Percentiles rank a stretch among this genome's conserved stretches.
Conservation (phyloP, 2,888 invertebrate species). For the Harpagoxenus sublaevis region DNA sequence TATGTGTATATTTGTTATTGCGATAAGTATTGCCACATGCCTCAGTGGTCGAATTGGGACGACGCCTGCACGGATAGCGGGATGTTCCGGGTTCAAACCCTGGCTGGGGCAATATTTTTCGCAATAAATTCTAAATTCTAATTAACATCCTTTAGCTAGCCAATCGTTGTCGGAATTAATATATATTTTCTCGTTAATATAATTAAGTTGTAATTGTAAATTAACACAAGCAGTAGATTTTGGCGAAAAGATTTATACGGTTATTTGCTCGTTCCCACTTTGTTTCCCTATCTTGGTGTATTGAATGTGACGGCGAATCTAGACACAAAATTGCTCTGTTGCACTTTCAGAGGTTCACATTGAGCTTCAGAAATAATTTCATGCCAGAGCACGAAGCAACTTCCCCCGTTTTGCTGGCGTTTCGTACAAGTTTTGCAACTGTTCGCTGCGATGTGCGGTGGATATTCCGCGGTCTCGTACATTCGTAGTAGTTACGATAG, state of each 20-base stretch:
- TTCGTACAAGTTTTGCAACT: conserved; percentile 58
- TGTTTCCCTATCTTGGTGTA: conserved; percentile 41
- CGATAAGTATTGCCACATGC: too few relatives aligned
- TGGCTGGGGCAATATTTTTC: too few relatives aligned
- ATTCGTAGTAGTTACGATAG: conserved; percentile 29
- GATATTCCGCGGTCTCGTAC: conserved; percentile 28
- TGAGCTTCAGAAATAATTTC: conserved; percentile 69
- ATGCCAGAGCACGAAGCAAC: conserved; percentile 56
- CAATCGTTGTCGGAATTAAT: too few relatives aligned
- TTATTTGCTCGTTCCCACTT: conserved; percentile 3
- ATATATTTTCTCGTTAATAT: neutral
- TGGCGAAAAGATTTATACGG: conserved; percentile 32
- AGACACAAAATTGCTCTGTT: conserved; percentile 51
- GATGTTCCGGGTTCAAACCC: too few relatives aligned
- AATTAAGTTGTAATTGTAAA: neutral
- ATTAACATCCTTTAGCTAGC: too few relatives aligned
- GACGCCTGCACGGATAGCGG: too few relatives aligned
- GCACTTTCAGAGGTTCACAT: conserved; percentile 51
- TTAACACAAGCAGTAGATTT: conserved; percentile 33
- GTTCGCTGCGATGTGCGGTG: conserved; percentile 44
- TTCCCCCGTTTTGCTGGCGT: conserved; percentile 62
- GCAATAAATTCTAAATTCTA: too few relatives aligned
- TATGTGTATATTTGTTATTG: too few relatives aligned
- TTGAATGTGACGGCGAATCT: conserved; percentile 46
- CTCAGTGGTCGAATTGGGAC: too few relatives aligned